phyloP scores from a whole-genome alignment of 1,140 invertebrate genomes.

The Sarcophaga peregrina region DNA sequence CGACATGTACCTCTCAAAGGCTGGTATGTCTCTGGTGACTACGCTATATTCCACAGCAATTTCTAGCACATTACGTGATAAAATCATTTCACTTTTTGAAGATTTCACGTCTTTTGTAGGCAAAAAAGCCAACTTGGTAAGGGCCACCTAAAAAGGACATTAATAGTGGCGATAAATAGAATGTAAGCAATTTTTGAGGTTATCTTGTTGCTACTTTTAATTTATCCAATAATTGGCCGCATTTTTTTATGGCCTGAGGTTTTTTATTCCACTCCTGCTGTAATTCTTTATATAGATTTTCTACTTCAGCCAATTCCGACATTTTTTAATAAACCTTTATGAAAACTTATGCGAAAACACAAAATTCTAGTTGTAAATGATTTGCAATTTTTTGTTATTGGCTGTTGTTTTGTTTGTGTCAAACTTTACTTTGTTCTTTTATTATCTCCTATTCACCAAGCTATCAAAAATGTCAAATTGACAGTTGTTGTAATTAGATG shows the following conservation, averaged over 20 bases:
- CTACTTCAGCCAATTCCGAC: conserved; percentile 33
- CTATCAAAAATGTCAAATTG: neutral
- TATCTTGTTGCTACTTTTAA: conserved; percentile 73
- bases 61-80: conserved; percentile 93
- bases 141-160: conserved; percentile 74
- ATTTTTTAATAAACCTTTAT: neutral
- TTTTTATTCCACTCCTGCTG: conserved; percentile 79
- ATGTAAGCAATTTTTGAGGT: conserved; percentile 15
- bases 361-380: conserved; percentile 39
- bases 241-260: conserved; percentile 76
- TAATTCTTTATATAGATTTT: conserved; percentile 75
- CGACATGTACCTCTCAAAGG: conserved; percentile 96
- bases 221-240: conserved; percentile 77
- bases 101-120: conserved; percentile 84
- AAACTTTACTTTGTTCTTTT: neutral
- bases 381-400: conserved; percentile 34
- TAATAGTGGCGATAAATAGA: neutral
- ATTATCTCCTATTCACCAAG: neutral
- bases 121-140: conserved; percentile 87
- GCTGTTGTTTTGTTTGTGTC: conserved; percentile 37
- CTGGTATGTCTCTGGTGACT: conserved; percentile 88
- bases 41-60: conserved; percentile 97
- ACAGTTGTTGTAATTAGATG: neutral
- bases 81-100: conserved; percentile 82
- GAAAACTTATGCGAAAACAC: neutral